Conservation (phyloP, 92 coral and sea anemone species). For the Epizoanthus rinbou region DNA sequence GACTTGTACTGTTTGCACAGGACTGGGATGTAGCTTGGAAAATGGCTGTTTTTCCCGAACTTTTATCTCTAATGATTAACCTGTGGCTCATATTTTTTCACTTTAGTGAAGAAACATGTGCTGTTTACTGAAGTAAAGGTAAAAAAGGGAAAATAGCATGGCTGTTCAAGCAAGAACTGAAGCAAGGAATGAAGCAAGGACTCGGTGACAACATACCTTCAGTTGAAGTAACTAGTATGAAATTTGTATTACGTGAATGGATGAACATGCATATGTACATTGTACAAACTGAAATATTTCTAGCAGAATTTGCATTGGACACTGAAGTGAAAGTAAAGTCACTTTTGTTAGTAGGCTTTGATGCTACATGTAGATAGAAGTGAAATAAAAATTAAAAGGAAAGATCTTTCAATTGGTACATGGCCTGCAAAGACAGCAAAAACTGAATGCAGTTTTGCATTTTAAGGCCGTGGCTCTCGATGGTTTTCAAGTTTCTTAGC, state of each 20-base stretch:
- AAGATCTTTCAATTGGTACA: neutral
- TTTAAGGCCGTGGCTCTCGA: no score
- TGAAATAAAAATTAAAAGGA: slow-evolving; percentile 23
- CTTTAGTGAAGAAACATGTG: slow-evolving; percentile 91
- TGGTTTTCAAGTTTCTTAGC: no score
- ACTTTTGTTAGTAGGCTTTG: neutral
- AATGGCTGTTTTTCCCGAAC: no score
- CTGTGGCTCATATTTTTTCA: neutral
- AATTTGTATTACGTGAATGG: neutral
- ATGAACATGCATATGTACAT: no score
- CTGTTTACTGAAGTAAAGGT: slow-evolving; percentile 91
- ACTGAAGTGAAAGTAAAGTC: neutral
- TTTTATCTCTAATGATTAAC: neutral
- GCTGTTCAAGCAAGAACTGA: neutral
- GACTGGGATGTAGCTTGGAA: no score
- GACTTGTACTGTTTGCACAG: no score
- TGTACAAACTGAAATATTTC: neutral
- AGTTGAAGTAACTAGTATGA: neutral
- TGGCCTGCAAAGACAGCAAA: neutral
- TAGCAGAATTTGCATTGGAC: neutral
- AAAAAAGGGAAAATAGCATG: slow-evolving; percentile 67
- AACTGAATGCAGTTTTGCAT: no score
- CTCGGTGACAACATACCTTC: neutral
- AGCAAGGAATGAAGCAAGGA: no score
- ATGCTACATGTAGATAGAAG: neutral